These are phyloP conservation scores for Saguinus midas DNA, from an alignment of 2,113 vertebrate genomes.

Conservation along the genomic window DNA sequence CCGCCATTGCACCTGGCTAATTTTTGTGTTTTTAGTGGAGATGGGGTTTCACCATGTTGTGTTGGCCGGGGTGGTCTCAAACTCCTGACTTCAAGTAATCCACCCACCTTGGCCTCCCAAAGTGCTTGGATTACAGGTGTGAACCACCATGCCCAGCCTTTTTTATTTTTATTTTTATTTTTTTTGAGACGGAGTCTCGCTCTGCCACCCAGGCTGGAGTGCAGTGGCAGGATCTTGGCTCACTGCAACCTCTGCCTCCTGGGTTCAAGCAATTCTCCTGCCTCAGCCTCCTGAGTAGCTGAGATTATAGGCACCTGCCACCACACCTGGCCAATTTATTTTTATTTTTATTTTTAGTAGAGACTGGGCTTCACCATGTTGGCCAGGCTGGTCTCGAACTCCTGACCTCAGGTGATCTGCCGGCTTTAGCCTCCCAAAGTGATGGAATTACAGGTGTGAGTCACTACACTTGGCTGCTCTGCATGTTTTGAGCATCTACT, in stretches of 20 bases:
- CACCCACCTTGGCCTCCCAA: fast-evolving
- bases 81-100: background rate
- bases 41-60: background rate
- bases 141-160: background rate
- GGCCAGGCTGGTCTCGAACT: background rate
- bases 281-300: background rate
- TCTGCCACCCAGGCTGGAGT: background rate
- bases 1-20: background rate
- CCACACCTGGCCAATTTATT: background rate
- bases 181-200: background rate
- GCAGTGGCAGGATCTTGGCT: background rate
- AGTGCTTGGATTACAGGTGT: background rate
- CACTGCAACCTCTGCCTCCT: background rate
- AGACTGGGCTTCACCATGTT: background rate
- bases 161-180: no score
- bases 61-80: background rate
- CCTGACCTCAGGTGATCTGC: background rate
- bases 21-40: background rate
- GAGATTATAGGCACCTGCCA: background rate
- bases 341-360: background rate
- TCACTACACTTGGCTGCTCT: background rate
- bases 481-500: background rate
- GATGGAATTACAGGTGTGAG: background rate
- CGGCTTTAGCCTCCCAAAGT: background rate
- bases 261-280: background rate